Evolutionary conservation across 2,113 vertebrate species (phyloP).

Genomic region (Sinocyclocheilus anophthalmus): DNA sequence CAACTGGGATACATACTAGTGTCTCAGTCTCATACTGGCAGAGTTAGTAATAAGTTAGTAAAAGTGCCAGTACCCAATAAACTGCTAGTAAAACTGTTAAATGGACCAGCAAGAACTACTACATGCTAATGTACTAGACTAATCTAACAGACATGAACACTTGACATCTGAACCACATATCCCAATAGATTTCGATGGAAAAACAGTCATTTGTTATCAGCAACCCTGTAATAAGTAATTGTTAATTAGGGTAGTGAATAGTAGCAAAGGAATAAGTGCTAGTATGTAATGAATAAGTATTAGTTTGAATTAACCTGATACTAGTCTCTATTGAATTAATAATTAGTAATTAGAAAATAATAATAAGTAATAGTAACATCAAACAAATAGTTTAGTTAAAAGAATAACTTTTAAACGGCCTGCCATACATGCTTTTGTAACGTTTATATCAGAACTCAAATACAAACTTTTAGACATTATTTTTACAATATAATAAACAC

Average conservation of each 20-base stretch:
- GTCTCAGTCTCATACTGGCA: background rate
- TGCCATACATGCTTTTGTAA: background rate
- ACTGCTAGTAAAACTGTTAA: background rate
- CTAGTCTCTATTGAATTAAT: background rate
- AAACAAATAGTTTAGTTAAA: background rate
- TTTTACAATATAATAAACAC: background rate
- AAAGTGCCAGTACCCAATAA: background rate
- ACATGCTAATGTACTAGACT: background rate
- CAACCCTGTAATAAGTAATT: background rate
- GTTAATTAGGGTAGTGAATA: background rate
- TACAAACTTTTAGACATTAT: background rate
- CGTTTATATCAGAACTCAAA: background rate
- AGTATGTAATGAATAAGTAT: background rate
- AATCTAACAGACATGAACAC: background rate
- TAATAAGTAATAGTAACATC: background rate
- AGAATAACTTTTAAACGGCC: background rate
- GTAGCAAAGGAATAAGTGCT: background rate
- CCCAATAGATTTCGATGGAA: background rate
- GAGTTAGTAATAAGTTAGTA: background rate
- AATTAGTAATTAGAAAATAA: background rate
- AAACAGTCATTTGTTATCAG: background rate
- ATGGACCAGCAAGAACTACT: background rate
- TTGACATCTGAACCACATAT: background rate
- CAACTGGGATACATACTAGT: background rate
- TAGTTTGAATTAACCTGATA: background rate